Percentiles rank a stretch among this genome's conserved stretches.
Conservation (phyloP, 2,113 vertebrate species). For the Mormyrus iriodes region DNA sequence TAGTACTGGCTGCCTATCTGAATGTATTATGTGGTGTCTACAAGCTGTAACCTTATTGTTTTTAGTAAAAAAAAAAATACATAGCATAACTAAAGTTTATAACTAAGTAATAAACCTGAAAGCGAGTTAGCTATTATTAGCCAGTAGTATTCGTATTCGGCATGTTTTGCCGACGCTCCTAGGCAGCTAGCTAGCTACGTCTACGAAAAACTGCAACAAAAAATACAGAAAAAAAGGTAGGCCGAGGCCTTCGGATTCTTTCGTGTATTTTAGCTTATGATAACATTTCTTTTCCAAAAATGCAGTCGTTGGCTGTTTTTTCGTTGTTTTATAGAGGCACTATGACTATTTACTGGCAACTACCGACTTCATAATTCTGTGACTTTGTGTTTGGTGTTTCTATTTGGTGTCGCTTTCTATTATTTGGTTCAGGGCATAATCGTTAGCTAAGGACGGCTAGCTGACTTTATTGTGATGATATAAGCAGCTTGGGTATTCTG, state of each 20-base stretch:
- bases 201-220: constrained; percentile 39
- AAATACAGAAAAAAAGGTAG: constrained; percentile 36
- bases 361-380: neutral
- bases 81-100: neutral
- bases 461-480: neutral
- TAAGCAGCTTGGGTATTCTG: neutral
- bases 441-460: neutral
- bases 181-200: constrained; percentile 38
- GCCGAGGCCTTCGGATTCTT: constrained; percentile 24
- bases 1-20: constrained; percentile 34
- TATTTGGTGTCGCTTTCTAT: neutral
- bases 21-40: constrained; percentile 47
- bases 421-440: neutral
- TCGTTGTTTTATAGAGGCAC: neutral
- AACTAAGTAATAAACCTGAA: neutral
- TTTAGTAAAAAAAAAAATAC: constrained; percentile 10
- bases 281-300: neutral
- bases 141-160: neutral
- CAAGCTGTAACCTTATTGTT: constrained; percentile 50
- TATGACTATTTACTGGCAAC: neutral
- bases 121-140: neutral
- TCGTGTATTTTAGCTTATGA: constrained; percentile 21
- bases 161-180: constrained; percentile 14
- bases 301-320: neutral
- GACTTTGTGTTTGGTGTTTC: neutral